Evolutionary conservation across 2,888 invertebrate species (phyloP), one percentile per base, ranked within the genome.

Genomic region (Taphrorychus bicolor): DNA sequence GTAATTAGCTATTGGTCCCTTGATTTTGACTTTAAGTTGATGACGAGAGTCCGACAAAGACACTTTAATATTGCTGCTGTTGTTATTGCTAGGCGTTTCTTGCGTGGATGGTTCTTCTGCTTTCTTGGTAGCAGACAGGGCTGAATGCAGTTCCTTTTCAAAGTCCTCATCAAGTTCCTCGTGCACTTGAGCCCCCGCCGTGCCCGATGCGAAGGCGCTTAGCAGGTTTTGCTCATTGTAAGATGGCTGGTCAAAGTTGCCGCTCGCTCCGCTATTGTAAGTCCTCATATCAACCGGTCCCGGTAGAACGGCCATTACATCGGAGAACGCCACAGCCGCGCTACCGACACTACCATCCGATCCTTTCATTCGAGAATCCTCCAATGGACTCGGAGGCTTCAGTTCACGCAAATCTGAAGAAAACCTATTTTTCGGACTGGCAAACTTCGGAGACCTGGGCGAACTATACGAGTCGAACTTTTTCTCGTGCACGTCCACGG

Each of bases 271-370:
- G 22, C 83, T 85, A 76, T 89, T 92, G 79, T 94, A 94, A 0
- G 94, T 94, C 59, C 94, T 88, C 94, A 94, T 94, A 79, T 94
- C 94, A 0, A 94, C 94, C 0, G 94, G 94, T 1, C 93, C 94
- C 0, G 94, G 94, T 70, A 94, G 81, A 57, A 94, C 87, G 0
- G 92, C 90, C 72, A 88, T 86, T 5, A 91, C 91, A 51, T 87
- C 85, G 54, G 85, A 83, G 69, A 87, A 84, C 3, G 14, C 16
- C 16, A n/a, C n/a, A n/a, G 48, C 14, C n/a, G 21, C 23, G n/a
- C 48, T 3, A 14, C 40, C n/a, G 19, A 19, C 52, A 23, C 19
- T 62, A 21, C 24, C 70, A 49, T 72, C 48, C 23, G 73, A 74
- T 21, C 40, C 53, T 71, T 79, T 81, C 48, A 74, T 76, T 60